Conservation (phyloP, 1,140 invertebrate genomes). For the Latrodectus geometricus region DNA sequence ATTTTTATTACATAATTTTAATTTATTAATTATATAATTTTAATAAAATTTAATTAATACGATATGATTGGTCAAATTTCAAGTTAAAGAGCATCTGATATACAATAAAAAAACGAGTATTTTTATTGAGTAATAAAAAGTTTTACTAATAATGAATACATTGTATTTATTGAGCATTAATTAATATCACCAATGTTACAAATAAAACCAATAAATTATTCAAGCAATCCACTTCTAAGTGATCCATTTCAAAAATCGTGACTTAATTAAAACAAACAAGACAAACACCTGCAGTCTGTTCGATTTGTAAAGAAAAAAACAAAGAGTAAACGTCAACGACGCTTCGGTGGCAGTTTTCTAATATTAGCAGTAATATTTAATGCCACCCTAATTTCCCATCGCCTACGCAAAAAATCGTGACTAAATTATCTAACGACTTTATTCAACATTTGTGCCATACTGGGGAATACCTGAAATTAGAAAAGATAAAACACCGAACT, state of each 20-base stretch:
- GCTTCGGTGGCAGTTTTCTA: neutral
- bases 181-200: too few relatives aligned
- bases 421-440: slow-evolving; percentile 17
- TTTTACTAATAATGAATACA: too few relatives aligned
- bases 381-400: neutral
- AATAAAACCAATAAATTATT: too few relatives aligned
- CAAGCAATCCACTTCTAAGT: neutral
- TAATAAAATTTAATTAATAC: too few relatives aligned
- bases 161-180: too few relatives aligned
- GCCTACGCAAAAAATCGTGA: slow-evolving; percentile 4
- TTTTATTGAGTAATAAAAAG: too few relatives aligned
- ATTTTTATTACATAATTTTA: too few relatives aligned
- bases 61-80: too few relatives aligned
- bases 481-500: neutral
- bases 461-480: neutral
- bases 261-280: slow-evolving; percentile 8
- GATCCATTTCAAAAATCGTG: slow-evolving; percentile 16
- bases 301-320: neutral
- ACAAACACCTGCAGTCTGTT: neutral
- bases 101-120: too few relatives aligned
- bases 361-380: slow-evolving; percentile 25
- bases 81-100: too few relatives aligned
- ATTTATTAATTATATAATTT: too few relatives aligned
- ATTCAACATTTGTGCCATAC: neutral
- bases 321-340: neutral